Conservation (phyloP, 2,888 invertebrate genomes). For the Andrena marginata region DNA sequence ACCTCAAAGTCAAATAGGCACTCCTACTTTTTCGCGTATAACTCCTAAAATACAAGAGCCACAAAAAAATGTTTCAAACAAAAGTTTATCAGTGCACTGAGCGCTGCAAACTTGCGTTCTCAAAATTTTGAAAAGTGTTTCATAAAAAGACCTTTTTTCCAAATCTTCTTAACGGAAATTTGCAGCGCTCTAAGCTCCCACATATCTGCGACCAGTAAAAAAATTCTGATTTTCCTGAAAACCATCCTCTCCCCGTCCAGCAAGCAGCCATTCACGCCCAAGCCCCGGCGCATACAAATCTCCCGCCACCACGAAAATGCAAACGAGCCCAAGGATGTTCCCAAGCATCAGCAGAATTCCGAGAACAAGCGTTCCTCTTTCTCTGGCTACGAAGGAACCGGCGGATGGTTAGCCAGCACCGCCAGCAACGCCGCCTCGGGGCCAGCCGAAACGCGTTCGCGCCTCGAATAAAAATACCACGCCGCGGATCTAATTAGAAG, state of each 20-base stretch:
- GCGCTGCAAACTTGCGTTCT: no score
- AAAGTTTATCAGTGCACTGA: no score
- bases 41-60: no score
- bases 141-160: no score
- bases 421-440: neutral
- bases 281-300: neutral
- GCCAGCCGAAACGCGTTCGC: slow-evolving; percentile 6
- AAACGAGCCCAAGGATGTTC: neutral
- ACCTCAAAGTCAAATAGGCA: no score
- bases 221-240: no score
- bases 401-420: neutral
- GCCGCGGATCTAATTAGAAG: slow-evolving; percentile 49
- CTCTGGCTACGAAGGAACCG: neutral
- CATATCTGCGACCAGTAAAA: no score
- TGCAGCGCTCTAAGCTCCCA: no score
- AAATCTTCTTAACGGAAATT: no score
- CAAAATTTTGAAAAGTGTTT: no score
- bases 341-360: slow-evolving; percentile 12
- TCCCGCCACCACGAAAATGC: neutral
- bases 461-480: slow-evolving; percentile 48
- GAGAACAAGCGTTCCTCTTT: slow-evolving; percentile 13
- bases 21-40: no score
- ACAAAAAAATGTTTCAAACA: no score
- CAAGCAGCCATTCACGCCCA: neutral
- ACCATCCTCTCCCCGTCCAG: neutral